These are phyloP conservation scores for Drepanosiphum platanoidis DNA, from an alignment of 2,888 invertebrate genomes.

Conservation along the genomic window DNA sequence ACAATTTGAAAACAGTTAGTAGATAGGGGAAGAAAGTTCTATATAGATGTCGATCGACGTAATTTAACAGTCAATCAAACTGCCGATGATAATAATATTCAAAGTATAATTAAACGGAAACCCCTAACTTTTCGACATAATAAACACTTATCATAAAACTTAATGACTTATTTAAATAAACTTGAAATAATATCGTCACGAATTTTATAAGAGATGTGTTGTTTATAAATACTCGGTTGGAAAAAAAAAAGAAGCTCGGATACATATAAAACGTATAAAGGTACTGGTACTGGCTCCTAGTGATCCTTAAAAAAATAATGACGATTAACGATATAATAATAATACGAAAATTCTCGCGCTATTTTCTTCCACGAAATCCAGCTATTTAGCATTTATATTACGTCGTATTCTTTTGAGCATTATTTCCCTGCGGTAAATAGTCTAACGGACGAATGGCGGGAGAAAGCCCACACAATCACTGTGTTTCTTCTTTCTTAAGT, in stretches of 20 bases:
- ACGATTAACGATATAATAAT: conserved; percentile 8
- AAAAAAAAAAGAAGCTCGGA: neutral
- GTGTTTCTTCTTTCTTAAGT: conserved; percentile 39
- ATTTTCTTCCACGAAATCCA: conserved; percentile 15
- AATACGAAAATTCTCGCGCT: neutral
- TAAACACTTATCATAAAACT: neutral
- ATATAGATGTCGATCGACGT: neutral
- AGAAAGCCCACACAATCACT: conserved; percentile 16
- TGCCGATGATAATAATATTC: no score
- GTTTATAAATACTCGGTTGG: no score
- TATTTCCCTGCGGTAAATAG: conserved; percentile 14
- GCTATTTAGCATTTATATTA: conserved; percentile 48
- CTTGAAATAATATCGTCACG: neutral
- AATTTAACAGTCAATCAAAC: neutral
- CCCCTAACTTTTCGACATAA: neutral
- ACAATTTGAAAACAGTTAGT: neutral
- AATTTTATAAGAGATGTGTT: neutral
- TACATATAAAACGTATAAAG: neutral
- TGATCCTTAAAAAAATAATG: neutral
- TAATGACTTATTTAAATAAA: neutral
- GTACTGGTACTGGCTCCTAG: neutral
- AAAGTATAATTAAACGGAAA: neutral
- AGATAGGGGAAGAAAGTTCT: neutral
- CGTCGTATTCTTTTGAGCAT: conserved; percentile 11
- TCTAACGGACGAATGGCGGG: neutral